phyloP scores from a whole-genome alignment of 1,140 invertebrate species.

The Calliphora vicina region DNA sequence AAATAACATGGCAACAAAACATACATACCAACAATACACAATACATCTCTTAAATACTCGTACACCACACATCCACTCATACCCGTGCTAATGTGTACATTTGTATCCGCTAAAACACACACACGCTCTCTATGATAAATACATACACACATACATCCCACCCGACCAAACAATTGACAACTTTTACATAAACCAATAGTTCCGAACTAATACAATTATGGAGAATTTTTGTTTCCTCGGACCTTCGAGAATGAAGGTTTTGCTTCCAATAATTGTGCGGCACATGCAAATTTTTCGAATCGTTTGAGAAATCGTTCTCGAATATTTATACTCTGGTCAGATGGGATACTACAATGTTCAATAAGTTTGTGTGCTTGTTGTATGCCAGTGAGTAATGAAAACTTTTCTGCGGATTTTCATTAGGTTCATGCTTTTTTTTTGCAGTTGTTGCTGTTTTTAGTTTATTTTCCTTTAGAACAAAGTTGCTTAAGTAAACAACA shows the following conservation, averaged over 20 bases:
- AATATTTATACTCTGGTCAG: too few species aligned
- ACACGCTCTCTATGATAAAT: too few species aligned
- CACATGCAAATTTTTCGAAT: too few species aligned
- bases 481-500: conserved; percentile 20
- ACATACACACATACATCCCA: not conserved
- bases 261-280: too few species aligned
- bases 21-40: not conserved
- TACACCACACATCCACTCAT: not conserved
- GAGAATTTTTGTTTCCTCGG: too few species aligned
- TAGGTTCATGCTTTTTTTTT: not conserved
- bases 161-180: too few species aligned
- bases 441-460: not conserved
- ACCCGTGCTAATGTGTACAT: not conserved
- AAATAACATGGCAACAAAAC: conserved; percentile 7
- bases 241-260: too few species aligned
- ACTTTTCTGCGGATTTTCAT: not conserved
- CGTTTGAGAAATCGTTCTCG: too few species aligned
- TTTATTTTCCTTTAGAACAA: not conserved
- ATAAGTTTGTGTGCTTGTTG: not conserved
- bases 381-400: not conserved
- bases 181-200: too few species aligned
- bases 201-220: too few species aligned
- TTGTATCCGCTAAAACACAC: not conserved
- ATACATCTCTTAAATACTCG: not conserved
- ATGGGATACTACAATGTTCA: not conserved